Evolutionary conservation across 2,797 vertebrate genomes (phyloP).

Genomic region (Champsocephalus esox): DNA sequence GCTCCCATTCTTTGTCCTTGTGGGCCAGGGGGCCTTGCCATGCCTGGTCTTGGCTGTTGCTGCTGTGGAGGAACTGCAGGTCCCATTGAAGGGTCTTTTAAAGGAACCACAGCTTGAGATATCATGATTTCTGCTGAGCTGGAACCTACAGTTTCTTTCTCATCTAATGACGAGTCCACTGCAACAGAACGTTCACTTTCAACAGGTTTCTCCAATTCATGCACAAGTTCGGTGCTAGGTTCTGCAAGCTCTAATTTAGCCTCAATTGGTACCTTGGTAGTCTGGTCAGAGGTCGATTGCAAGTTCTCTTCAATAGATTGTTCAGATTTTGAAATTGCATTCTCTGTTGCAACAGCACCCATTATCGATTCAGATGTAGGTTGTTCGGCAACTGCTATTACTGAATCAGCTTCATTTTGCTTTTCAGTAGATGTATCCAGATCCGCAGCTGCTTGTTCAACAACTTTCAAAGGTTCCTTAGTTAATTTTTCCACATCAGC

Average conservation of each 20-base stretch:
- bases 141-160: conserved; percentile 40
- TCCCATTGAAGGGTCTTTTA: conserved; percentile 31
- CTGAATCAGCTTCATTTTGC: conserved; percentile 3
- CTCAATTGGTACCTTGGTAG: conserved; percentile 15
- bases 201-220: conserved; percentile 29
- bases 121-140: conserved; percentile 26
- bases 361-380: conserved; percentile 14
- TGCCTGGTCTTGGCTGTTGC: conserved; percentile 54
- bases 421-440: conserved; percentile 24
- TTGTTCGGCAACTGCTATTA: conserved; percentile 21
- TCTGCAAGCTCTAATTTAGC: conserved; percentile 33
- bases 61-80: conserved; percentile 44
- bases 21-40: conserved; percentile 48
- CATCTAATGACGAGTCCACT: conserved; percentile 23
- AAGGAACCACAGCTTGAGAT: conserved; percentile 28
- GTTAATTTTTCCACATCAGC: background rate
- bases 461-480: conserved; percentile 2
- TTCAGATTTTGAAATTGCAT: conserved; percentile 33
- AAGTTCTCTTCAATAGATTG: conserved; percentile 25
- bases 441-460: conserved; percentile 9
- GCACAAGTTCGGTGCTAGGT: conserved; percentile 9
- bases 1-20: conserved; percentile 58
- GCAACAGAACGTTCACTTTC: conserved; percentile 28
- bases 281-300: conserved; percentile 18
- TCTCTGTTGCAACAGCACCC: conserved; percentile 14